A percentile compares a stretch with the other conserved stretches of the same genome.
Evolutionary conservation across 1,140 invertebrate species (phyloP).

Genomic region (Vollenhovia emeryi): DNA sequence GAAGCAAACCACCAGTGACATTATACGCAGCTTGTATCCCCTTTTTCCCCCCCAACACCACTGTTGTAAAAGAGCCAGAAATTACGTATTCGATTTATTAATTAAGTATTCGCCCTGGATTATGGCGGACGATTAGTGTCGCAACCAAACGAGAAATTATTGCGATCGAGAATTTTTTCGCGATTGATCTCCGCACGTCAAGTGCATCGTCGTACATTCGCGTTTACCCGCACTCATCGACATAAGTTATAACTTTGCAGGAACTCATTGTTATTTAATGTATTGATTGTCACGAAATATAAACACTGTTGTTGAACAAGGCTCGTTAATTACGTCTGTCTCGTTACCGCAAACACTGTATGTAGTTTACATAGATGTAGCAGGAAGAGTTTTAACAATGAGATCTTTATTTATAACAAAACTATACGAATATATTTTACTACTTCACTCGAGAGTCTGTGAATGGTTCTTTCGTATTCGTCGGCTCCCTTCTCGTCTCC

Average conservation of each 20-base stretch:
- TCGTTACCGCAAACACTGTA: neutral
- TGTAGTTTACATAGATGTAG: neutral
- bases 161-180: slow-evolving; percentile 8
- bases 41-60: slow-evolving; percentile 11
- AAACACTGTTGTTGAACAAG: slow-evolving; percentile 63
- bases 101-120: slow-evolving; percentile 9
- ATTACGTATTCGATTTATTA: slow-evolving; percentile 16
- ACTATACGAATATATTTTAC: slow-evolving; percentile 5
- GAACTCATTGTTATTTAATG: slow-evolving; percentile 68
- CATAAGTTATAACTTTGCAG: slow-evolving; percentile 39
- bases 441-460: neutral
- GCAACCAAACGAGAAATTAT: neutral
- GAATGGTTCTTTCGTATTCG: neutral
- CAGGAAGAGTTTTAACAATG: neutral
- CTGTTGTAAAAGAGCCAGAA: slow-evolving; percentile 1
- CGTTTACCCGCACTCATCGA: slow-evolving; percentile 23
- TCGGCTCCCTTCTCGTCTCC: neutral
- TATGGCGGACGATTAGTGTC: neutral
- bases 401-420: slow-evolving; percentile 36
- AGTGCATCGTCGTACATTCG: slow-evolving; percentile 5
- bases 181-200: slow-evolving; percentile 37
- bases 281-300: slow-evolving; percentile 61
- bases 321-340: neutral
- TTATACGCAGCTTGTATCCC: slow-evolving; percentile 47
- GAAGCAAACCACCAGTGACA: slow-evolving; percentile 25